These are phyloP conservation scores for Celastrina argiolus DNA, from an alignment of 2,888 invertebrate genomes.

Conservation along the genomic window DNA sequence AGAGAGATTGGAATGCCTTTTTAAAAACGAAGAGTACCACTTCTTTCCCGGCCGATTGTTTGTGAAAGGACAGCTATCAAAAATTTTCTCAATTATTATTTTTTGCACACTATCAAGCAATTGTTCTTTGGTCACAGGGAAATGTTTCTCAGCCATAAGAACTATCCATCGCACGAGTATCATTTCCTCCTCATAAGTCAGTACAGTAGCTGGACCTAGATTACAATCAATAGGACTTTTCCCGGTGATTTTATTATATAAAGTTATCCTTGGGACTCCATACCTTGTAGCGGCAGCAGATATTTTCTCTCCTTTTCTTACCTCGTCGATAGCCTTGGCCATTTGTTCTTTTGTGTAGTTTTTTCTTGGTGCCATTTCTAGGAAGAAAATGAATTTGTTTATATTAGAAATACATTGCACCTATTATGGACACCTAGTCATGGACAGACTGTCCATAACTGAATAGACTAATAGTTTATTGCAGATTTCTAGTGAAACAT, in stretches of 20 bases:
- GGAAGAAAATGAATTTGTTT: constrained; percentile 17
- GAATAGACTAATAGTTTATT: constrained; percentile 12
- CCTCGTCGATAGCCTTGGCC: constrained; percentile 31
- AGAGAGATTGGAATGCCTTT: constrained; percentile 41
- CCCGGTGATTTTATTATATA: constrained; percentile 31
- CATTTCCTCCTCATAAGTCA: neutral
- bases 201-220: constrained; percentile 10
- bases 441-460: neutral
- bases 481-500: constrained; percentile 11
- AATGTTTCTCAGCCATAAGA: constrained; percentile 37
- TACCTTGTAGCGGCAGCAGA: constrained; percentile 22
- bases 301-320: constrained; percentile 25
- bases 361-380: constrained; percentile 32
- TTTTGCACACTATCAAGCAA: constrained; percentile 40
- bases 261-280: constrained; percentile 31
- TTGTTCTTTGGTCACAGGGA: constrained; percentile 42
- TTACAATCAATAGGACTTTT: constrained; percentile 30
- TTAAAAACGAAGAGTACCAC: constrained; percentile 44
- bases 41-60: constrained; percentile 35
- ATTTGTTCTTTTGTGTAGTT: constrained; percentile 30
- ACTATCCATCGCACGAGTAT: constrained; percentile 15
- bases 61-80: constrained; percentile 4
- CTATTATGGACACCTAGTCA: constrained; percentile 8
- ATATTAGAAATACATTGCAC: constrained; percentile 7
- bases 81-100: constrained; percentile 16